These are phyloP conservation scores for Lasiurus borealis DNA, from an alignment of 2,113 vertebrate species.

Conservation along the genomic window DNA sequence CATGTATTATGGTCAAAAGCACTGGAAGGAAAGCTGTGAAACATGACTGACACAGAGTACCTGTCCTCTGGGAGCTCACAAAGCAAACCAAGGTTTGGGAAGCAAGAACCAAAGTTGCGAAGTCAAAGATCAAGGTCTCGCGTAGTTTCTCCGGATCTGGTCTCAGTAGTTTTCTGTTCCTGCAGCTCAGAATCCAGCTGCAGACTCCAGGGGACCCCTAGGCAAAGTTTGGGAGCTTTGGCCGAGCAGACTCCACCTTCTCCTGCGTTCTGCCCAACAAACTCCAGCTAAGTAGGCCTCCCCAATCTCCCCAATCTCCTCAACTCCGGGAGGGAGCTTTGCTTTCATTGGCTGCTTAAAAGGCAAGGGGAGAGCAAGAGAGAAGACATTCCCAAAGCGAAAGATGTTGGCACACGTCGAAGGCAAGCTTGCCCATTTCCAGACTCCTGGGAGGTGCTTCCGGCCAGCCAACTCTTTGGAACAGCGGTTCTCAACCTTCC, in stretches of 20 bases:
- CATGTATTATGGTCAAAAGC: neutral
- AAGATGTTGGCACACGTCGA: neutral
- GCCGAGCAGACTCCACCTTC: too few species aligned
- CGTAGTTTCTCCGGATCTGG: neutral
- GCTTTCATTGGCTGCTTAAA: neutral
- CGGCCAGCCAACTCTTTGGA: neutral
- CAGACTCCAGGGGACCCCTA: neutral
- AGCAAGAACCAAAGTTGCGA: neutral
- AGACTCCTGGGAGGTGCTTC: neutral
- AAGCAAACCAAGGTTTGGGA: neutral
- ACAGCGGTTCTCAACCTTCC: too few species aligned
- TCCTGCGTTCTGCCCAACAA: too few species aligned
- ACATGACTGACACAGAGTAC: neutral
- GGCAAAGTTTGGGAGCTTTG: neutral
- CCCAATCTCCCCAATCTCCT: too few species aligned
- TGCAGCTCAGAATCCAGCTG: neutral
- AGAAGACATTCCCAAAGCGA: constrained; percentile 15
- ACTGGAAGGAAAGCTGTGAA: neutral
- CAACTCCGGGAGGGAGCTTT: too few species aligned
- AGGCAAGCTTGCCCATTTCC: neutral
- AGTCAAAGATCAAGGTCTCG: neutral
- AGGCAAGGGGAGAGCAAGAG: neutral
- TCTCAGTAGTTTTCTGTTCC: neutral
- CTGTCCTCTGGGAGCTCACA: neutral
- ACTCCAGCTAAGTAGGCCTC: too few species aligned